Conservation (phyloP, 2,113 vertebrate species). For the Tragulus kanchil region DNA sequence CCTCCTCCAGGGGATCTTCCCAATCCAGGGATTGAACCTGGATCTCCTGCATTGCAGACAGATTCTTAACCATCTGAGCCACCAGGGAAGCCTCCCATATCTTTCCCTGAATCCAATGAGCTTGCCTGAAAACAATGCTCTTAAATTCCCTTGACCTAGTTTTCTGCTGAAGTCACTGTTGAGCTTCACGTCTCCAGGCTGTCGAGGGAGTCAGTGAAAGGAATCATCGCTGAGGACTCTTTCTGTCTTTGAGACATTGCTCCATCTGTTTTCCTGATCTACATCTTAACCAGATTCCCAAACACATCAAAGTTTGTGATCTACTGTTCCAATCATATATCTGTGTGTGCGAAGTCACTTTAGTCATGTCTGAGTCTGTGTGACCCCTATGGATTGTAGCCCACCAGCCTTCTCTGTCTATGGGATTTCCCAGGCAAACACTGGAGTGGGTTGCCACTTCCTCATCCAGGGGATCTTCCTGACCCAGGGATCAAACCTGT, state of each 20-base stretch:
- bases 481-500: no score
- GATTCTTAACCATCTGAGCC: no score
- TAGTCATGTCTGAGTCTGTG: no score
- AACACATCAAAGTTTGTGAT: not conserved
- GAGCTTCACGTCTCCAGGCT: not conserved
- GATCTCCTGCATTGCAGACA: no score
- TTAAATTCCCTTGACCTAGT: not conserved
- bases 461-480: no score
- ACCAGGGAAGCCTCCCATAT: not conserved
- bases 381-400: no score
- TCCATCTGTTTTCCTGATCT: not conserved
- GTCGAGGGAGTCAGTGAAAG: not conserved
- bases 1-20: no score
- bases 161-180: not conserved
- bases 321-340: not conserved
- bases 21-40: no score
- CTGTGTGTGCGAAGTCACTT: not conserved
- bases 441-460: no score
- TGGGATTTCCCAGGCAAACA: no score
- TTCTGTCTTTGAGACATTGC: not conserved
- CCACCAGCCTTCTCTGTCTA: no score
- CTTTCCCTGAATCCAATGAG: not conserved
- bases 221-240: not conserved
- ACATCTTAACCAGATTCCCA: not conserved
- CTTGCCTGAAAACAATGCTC: not conserved